Percentiles rank a stretch among this genome's conserved stretches.
phyloP scores from a whole-genome alignment of 2,797 vertebrate genomes.

The Muscicapa comitata region DNA sequence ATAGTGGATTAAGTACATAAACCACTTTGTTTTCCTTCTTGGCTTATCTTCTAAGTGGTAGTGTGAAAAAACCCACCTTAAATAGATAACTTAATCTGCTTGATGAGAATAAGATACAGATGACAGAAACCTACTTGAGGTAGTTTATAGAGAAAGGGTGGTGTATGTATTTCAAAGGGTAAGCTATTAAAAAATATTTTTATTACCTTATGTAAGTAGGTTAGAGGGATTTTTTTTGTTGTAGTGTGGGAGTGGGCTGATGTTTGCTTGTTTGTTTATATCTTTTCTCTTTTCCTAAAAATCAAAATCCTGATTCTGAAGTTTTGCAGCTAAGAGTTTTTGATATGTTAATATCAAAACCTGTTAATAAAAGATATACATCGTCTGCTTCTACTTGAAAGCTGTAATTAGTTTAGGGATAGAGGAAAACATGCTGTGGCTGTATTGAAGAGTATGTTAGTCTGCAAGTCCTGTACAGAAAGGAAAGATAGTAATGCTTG shows the following conservation, averaged over 20 bases:
- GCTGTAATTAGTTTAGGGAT: neutral
- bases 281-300: neutral
- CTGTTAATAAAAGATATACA: neutral
- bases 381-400: neutral
- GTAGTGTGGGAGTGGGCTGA: rapidly evolving
- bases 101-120: neutral
- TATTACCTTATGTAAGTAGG: rapidly evolving
- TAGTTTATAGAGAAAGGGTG: rapidly evolving
- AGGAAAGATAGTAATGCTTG: neutral
- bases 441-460: neutral
- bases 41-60: rapidly evolving
- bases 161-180: rapidly evolving
- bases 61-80: rapidly evolving
- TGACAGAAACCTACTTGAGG: neutral
- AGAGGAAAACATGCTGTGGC: neutral
- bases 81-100: neutral
- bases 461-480: neutral
- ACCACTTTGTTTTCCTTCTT: neutral
- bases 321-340: neutral
- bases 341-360: neutral
- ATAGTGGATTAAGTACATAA: neutral
- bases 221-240: neutral
- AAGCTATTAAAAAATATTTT: neutral
- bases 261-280: neutral
- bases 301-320: neutral